Evolutionary conservation across 2,113 vertebrate species (phyloP), one percentile per base, ranked within the genome.

Genomic region (Phoxinus phoxinus): DNA sequence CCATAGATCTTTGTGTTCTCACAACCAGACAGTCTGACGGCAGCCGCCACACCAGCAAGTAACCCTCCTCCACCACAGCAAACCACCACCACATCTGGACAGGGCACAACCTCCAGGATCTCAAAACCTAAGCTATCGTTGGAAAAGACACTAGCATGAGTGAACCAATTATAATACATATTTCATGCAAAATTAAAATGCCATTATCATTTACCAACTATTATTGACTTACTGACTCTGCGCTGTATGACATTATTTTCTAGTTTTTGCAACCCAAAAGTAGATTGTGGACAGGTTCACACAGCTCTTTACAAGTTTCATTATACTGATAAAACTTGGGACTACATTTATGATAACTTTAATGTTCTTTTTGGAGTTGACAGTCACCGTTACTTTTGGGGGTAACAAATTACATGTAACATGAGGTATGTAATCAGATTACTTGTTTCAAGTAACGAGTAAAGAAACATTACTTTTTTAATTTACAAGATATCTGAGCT

Each of bases 1-100:
- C 95, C 94, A 1, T 95, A 95, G 87, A 95, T 92, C 86, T 89
- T 92, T 37, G 94, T 95, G 4, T 90, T 80, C 2, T 84, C 46
- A 32, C 92, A 93, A 17, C 94, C 94, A 0, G 95, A 95, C 35
- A 95, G 92, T 74, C 94, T 95, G 83, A 95, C 78, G 53, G 92
- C 94, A 10, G 94, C 92, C 41, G 94, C 95, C 0, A 95, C 93
- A 2, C 94, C 94, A 0, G 95, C 93, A 82, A 96, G 90, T 56
- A 95, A 88, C 5, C 94, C 95, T 0, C 95, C 95, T 75, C 94
- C 94, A 27, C 95, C 94, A 71, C 95, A 95, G 85, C 93, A 94
- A 73, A 95, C 94, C 74, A 94, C 94, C 85, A 95, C 92, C 59
- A 95, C 92, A 41, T 95, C 95, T 0, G 94, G 94, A 58, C 92